phyloP scores from a whole-genome alignment of 2,113 vertebrate genomes.

The Aplodontia rufa region DNA sequence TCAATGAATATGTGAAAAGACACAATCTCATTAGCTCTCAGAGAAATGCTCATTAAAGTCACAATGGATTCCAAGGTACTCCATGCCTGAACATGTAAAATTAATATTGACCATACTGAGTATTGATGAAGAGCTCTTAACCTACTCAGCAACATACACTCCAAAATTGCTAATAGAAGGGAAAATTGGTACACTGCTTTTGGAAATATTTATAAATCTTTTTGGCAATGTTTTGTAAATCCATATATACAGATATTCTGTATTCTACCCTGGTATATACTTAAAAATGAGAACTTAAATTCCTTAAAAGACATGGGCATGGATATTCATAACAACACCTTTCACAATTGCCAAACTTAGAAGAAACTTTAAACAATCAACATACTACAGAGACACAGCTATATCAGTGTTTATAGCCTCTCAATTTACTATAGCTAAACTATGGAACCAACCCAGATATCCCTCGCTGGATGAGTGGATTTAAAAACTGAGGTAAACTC shows the following conservation, averaged over 20 bases:
- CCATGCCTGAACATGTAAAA: background rate
- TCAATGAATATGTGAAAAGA: background rate
- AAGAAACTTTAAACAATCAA: background rate
- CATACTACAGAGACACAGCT: no score
- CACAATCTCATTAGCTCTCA: background rate
- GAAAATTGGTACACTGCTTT: background rate
- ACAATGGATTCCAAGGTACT: background rate
- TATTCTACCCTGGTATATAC: background rate
- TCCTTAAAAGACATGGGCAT: background rate
- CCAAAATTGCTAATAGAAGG: background rate
- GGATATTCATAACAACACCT: background rate
- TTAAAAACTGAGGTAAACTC: no score
- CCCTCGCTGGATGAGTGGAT: no score
- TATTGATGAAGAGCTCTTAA: background rate
- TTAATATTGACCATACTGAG: background rate
- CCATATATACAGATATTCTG: background rate
- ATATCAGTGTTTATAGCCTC: no score
- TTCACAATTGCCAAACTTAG: background rate
- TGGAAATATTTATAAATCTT: background rate
- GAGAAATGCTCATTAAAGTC: background rate
- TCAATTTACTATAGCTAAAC: no score
- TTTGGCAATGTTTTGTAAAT: background rate
- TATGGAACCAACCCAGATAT: no score
- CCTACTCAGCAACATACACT: background rate
- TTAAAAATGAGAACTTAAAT: background rate